Evolutionary conservation across 2,888 invertebrate genomes (phyloP).

Genomic region (Scaptodrosophila latifasciaeformis): DNA sequence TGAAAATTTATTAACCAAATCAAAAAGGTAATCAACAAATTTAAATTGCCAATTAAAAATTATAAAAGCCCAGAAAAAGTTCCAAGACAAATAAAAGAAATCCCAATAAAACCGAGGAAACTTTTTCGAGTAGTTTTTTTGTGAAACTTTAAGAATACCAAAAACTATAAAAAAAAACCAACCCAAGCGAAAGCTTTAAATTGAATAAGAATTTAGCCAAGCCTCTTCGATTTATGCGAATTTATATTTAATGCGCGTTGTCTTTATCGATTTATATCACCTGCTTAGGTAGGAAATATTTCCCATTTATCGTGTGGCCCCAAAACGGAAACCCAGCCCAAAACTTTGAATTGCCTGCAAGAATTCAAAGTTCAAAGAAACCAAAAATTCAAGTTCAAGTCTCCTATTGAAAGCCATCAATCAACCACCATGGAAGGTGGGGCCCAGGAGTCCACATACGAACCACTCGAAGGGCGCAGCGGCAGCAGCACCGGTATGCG

Average conservation of each 20-base stretch:
- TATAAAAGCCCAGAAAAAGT: conserved; percentile 4
- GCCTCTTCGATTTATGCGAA: conserved; percentile 51
- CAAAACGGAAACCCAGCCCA: too few relatives aligned
- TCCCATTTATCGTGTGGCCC: too few relatives aligned
- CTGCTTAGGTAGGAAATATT: too few relatives aligned
- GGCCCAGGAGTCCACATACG: conserved; percentile 73
- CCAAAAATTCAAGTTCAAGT: too few relatives aligned
- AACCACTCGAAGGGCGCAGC: conserved; percentile 72
- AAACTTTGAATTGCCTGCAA: neutral
- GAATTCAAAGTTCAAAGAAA: conserved; percentile 5
- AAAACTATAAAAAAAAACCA: neutral
- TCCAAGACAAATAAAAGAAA: neutral
- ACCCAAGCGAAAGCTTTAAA: neutral
- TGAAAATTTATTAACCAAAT: conserved; percentile 4
- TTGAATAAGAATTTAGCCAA: too few relatives aligned
- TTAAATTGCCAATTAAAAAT: too few relatives aligned
- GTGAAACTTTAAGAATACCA: neutral
- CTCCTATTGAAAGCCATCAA: too few relatives aligned
- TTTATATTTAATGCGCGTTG: conserved; percentile 12
- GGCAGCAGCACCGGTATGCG: conserved; percentile 39
- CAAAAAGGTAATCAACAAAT: conserved; percentile 15
- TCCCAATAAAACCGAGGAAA: neutral
- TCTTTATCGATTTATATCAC: too few relatives aligned
- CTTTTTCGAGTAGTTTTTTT: neutral
- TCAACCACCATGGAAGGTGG: conserved; percentile 62